These are phyloP conservation scores for Lysandra coridon DNA, from an alignment of 2,888 invertebrate genomes.

Conservation along the genomic window DNA sequence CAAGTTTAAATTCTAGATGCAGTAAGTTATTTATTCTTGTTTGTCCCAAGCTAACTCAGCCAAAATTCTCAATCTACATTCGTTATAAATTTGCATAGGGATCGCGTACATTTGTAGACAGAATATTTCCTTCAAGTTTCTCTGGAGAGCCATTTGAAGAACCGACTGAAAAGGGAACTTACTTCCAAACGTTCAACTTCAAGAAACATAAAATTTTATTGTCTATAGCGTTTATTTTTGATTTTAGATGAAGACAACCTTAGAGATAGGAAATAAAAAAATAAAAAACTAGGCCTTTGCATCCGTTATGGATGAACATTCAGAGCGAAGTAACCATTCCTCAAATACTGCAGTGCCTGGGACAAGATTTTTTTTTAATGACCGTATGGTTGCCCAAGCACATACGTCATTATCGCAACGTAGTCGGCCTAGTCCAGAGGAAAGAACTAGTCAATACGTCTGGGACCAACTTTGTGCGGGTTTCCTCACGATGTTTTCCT, in stretches of 20 bases:
- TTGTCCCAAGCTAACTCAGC: neutral
- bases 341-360: too few relatives aligned
- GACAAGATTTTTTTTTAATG: too few relatives aligned
- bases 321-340: too few relatives aligned
- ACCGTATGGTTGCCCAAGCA: too few relatives aligned
- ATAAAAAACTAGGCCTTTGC: too few relatives aligned
- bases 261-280: too few relatives aligned
- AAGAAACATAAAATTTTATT: neutral
- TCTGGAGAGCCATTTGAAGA: constrained; percentile 3
- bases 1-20: neutral
- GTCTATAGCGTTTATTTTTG: neutral
- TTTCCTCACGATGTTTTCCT: too few relatives aligned
- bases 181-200: neutral
- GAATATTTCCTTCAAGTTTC: neutral
- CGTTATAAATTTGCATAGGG: constrained; percentile 12
- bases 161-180: neutral
- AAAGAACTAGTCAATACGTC: too few relatives aligned
- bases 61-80: constrained; percentile 20
- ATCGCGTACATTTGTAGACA: constrained; percentile 3
- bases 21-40: neutral
- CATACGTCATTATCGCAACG: too few relatives aligned
- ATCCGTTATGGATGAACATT: too few relatives aligned
- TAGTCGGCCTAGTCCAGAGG: too few relatives aligned
- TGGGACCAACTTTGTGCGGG: too few relatives aligned
- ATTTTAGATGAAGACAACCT: neutral